Conservation (phyloP, 2,113 vertebrate genomes). For the Lynx canadensis region DNA sequence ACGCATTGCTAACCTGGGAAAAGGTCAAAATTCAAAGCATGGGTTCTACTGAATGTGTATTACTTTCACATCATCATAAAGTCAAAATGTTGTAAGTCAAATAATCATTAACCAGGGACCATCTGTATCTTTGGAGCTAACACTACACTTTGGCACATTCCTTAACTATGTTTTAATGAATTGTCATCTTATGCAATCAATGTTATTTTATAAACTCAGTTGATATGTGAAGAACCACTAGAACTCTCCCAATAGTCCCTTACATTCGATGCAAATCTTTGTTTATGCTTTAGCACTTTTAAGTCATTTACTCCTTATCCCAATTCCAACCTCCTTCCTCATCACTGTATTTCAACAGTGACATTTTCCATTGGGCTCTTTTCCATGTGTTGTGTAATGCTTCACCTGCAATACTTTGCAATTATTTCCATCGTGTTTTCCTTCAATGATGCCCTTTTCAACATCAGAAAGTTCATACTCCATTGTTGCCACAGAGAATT, state of each 20-base stretch:
- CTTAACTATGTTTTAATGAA: background rate
- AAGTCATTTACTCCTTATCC: background rate
- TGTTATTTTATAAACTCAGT: background rate
- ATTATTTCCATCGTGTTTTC: constrained; percentile 60
- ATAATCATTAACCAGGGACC: background rate
- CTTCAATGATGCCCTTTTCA: constrained; percentile 55
- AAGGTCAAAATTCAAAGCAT: background rate
- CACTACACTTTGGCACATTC: background rate
- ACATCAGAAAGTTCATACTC: constrained; percentile 63
- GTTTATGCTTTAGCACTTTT: background rate
- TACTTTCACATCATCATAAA: background rate
- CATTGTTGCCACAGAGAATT: constrained; percentile 67
- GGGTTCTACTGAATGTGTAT: background rate
- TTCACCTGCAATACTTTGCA: background rate
- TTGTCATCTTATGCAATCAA: background rate
- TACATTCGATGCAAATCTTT: background rate
- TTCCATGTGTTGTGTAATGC: background rate
- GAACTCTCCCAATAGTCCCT: background rate
- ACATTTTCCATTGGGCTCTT: background rate
- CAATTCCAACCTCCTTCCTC: background rate
- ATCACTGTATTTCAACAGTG: background rate
- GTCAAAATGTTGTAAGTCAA: background rate
- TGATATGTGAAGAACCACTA: background rate
- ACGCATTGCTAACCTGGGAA: background rate
- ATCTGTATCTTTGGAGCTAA: background rate